These are phyloP conservation scores for Malurus cyaneus DNA, from an alignment of 2,113 vertebrate genomes.

Conservation along the genomic window DNA sequence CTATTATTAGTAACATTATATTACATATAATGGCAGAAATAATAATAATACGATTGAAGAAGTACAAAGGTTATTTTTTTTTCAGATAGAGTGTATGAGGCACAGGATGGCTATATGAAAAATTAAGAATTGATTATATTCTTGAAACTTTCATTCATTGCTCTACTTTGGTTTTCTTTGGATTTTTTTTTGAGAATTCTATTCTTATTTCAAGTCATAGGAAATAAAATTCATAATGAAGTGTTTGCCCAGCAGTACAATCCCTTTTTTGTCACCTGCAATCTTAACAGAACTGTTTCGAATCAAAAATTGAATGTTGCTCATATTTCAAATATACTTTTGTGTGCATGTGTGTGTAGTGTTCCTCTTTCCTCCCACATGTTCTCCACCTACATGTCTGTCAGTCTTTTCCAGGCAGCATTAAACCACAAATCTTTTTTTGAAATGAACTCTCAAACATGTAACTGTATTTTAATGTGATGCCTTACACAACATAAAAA, in stretches of 20 bases:
- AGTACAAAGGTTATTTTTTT: background rate
- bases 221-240: background rate
- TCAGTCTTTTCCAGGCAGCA: background rate
- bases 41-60: background rate
- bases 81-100: background rate
- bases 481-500: conserved; percentile 5
- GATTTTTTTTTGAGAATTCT: background rate
- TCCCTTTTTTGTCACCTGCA: background rate
- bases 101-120: background rate
- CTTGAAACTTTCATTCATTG: background rate
- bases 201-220: background rate
- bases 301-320: background rate
- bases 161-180: background rate
- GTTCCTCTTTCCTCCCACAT: background rate
- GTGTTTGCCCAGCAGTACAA: background rate
- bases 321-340: background rate
- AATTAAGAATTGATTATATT: background rate
- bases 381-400: background rate
- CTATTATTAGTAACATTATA: background rate
- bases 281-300: background rate
- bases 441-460: background rate
- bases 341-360: background rate
- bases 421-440: background rate
- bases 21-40: background rate
- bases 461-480: background rate